Evolutionary conservation across 2,797 vertebrate species (phyloP).

Genomic region (Aphelocoma californica): DNA sequence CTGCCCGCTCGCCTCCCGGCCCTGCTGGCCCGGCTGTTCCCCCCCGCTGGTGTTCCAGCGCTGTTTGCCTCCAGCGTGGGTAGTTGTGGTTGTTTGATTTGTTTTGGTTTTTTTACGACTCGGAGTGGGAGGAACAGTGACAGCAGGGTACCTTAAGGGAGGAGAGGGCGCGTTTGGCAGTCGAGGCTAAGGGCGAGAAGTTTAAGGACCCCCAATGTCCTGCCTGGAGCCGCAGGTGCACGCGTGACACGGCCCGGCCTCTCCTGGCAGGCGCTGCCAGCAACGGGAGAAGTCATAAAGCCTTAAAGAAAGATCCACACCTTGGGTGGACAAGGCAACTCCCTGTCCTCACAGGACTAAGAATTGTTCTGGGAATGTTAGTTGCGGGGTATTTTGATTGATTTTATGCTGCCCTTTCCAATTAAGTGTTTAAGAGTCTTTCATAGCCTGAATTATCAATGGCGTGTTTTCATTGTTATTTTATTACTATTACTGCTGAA

Average conservation of each 20-base stretch:
- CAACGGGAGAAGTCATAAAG: rapidly evolving
- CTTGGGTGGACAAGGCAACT: rapidly evolving
- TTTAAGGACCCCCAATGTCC: rapidly evolving
- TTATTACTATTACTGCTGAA: not conserved
- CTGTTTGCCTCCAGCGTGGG: not conserved
- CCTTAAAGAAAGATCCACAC: rapidly evolving
- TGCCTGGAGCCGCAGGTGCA: rapidly evolving
- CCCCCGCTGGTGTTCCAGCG: too few species aligned
- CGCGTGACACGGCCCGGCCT: not conserved
- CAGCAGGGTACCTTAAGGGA: rapidly evolving
- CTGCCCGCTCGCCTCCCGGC: not conserved
- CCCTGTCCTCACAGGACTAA: rapidly evolving
- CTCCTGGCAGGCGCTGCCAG: not conserved
- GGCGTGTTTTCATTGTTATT: not conserved
- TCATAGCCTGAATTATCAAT: not conserved
- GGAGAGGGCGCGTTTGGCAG: rapidly evolving
- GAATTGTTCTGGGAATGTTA: too few species aligned
- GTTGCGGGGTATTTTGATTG: not conserved
- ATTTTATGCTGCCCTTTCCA: not conserved
- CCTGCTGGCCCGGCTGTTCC: not conserved
- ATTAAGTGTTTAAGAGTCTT: not conserved
- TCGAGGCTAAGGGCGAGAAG: rapidly evolving
- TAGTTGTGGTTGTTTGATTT: too few species aligned
- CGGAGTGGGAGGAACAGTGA: not conserved
- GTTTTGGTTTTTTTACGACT: not conserved